phyloP scores from a whole-genome alignment of 2,888 invertebrate species.

The Acronicta aceris region DNA sequence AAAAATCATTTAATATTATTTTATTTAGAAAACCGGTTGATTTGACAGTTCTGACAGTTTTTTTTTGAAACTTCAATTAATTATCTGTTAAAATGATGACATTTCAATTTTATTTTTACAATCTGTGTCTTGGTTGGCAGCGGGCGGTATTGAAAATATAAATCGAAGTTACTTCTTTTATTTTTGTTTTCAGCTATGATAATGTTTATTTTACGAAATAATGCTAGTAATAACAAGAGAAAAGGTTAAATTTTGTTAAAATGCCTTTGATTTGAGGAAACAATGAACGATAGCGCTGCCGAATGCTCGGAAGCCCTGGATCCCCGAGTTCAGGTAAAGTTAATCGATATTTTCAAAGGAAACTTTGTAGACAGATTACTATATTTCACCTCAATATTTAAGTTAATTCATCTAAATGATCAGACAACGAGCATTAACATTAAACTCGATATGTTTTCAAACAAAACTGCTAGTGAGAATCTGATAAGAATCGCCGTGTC shows the following conservation, averaged over 20 bases:
- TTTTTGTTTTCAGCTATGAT: conserved; percentile 59
- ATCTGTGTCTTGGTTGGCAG: conserved; percentile 41
- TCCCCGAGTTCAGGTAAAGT: conserved; percentile 93
- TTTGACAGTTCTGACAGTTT: too few species aligned
- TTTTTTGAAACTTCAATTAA: too few species aligned
- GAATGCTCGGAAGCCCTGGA: conserved; percentile 93
- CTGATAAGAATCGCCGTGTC: conserved; percentile 7
- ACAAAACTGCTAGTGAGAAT: conserved; percentile 3
- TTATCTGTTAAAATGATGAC: conserved; percentile 20
- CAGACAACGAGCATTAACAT: neutral
- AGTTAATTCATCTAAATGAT: neutral
- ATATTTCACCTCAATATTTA: conserved; percentile 3
- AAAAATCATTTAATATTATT: too few species aligned
- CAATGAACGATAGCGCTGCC: conserved; percentile 90
- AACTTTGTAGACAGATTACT: conserved; percentile 29
- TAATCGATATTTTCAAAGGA: conserved; percentile 77
- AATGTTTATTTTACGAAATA: conserved; percentile 57
- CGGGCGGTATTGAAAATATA: conserved; percentile 52
- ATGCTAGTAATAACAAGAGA: conserved; percentile 48
- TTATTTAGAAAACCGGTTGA: too few species aligned
- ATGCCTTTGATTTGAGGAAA: conserved; percentile 77
- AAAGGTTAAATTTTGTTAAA: conserved; percentile 64
- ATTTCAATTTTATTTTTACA: conserved; percentile 27
- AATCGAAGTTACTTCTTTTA: conserved; percentile 46
- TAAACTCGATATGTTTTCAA: conserved; percentile 1